A percentile compares a stretch with the other conserved stretches of the same genome.
Conservation (phyloP, 2,888 invertebrate genomes). For the Oscheius sp. region DNA sequence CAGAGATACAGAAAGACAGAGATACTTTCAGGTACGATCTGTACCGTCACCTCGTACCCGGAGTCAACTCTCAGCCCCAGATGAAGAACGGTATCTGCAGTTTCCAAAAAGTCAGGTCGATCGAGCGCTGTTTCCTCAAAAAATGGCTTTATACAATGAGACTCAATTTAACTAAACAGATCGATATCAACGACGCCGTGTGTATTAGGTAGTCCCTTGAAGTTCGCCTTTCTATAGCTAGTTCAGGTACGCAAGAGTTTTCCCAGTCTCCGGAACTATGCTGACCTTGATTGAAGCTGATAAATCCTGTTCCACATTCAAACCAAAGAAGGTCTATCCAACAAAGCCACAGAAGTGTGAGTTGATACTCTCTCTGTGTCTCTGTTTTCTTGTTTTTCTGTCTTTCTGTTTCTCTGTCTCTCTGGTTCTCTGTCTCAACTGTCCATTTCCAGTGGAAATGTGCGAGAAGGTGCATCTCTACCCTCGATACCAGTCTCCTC, state of each 20-base stretch:
- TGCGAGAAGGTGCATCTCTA: constrained; percentile 39
- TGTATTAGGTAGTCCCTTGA: constrained; percentile 43
- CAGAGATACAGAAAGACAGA: too few relatives aligned
- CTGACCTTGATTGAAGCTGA: constrained; percentile 54
- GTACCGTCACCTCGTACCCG: constrained; percentile 20
- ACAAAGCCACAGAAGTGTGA: constrained; percentile 47
- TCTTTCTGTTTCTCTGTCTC: too few relatives aligned
- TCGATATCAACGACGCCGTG: constrained; percentile 48
- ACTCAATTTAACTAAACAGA: constrained; percentile 49
- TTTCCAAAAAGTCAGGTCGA: constrained; percentile 59
- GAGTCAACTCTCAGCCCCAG: constrained; percentile 46
- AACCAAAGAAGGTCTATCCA: constrained; percentile 39
- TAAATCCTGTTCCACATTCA: constrained; percentile 46
- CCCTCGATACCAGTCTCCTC: constrained; percentile 21
- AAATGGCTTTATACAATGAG: constrained; percentile 47
- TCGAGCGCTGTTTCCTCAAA: constrained; percentile 53
- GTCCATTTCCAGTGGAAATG: constrained; percentile 43
- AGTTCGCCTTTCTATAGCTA: neutral
- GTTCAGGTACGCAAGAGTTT: constrained; percentile 54
- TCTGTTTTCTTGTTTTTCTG: too few relatives aligned
- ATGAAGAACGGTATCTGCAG: constrained; percentile 55
- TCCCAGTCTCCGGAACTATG: constrained; percentile 50
- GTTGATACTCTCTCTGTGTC: constrained; percentile 1
- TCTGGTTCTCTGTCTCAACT: neutral
- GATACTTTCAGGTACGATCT: constrained; percentile 39